Base-by-base conservation (phyloP, 2,888 invertebrate genomes). In the Protophormia terraenovae region DNA sequence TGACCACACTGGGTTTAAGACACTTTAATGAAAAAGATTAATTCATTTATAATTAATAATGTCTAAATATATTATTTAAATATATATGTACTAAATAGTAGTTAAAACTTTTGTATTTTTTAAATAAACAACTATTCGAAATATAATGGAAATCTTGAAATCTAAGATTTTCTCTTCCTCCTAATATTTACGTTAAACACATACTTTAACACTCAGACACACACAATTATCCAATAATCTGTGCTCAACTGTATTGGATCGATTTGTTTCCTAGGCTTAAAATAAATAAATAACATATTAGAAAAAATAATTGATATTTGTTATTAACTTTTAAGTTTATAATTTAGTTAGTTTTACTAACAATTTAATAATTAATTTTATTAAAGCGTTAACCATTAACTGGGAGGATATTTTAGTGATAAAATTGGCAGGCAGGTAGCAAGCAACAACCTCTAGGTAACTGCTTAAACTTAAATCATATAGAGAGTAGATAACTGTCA, bases 231-330 rank as follows among this genome's bases (percentile, higher is more conserved):
- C 10, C 24, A 22, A 38, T n/a, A 16, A 83, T 83, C 50, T 41
- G 47, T 29, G n/a, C 41, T 50, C 41, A 78, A 69, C 35, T 62
- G 72, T 62, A 73, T 73, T 53, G 67, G 58, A 77, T 72, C 58
- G 64, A 41, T 71, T 64, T 19, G n/a, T 50, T 50, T 19, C 14
- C 50, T 45, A 62, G 12, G n/a, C n/a, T n/a, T n/a, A n/a, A n/a
- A n/a, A n/a, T n/a, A n/a, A n/a, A n/a, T 38, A 24, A 24, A 47
- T 60, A 62, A 62, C 62, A 73, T 35, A 50, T 66, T 32, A 27
- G 1, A 47, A 60, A 55, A 58, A 47, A 64, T 83, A 83, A 75
- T 83, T 79, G 83, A 27, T 78, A 73, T 83, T 79, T 69, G 73
- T 55, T 79, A 84, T 75, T 84, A 71, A 69, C 27, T 75, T 79